Base-by-base conservation (phyloP, 2,797 vertebrate species). In the Borostomias antarcticus region DNA sequence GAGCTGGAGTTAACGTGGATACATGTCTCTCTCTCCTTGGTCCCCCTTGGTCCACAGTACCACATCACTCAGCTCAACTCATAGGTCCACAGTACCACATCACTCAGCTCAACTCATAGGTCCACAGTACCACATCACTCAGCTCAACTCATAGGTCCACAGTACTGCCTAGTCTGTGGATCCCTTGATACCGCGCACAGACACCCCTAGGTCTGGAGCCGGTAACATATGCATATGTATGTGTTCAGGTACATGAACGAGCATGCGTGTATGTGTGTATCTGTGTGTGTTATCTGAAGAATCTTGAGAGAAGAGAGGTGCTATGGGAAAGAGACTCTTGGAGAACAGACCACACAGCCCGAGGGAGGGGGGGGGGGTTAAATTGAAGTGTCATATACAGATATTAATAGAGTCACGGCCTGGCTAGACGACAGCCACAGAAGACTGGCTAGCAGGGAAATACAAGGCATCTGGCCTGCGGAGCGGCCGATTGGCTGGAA, bases 391-490 rank as follows among this genome's bases (percentile, higher is more conserved):
- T 85, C 79, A 82, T 77, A 74, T 77, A n/a, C n/a, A 70, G 75
- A 79, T 83, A 85, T 85, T 83, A 83, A 84, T 81, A 85, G 80
- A 77, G 75, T 81, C 69, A 73, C 70, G 64, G 75, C 71, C 58
- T 65, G 62, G 72, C 61, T 30, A 53, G 63, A 72, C 64, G 70
- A 79, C 68, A 68, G 66, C 74, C 58, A 58, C 8, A 29, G 70
- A 40, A 78, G 85, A 84, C 78, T 84, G 77, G 66, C 58, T 71
- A 50, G 62, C 68, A 68, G 74, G 26, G 64, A 74, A 76, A 81
- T 64, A 68, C 40, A 77, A 77, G 66, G 21, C 68, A 73, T 62
- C 29, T n/a, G n/a, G n/a, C n/a, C n/a, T 10, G 19, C 0, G 26
- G 59, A 48, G 45, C 11, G 68, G 60, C 69, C 68, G 47, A 79